phyloP scores from a whole-genome alignment of 2,113 vertebrate genomes.

The Nannobrachium achirus region DNA sequence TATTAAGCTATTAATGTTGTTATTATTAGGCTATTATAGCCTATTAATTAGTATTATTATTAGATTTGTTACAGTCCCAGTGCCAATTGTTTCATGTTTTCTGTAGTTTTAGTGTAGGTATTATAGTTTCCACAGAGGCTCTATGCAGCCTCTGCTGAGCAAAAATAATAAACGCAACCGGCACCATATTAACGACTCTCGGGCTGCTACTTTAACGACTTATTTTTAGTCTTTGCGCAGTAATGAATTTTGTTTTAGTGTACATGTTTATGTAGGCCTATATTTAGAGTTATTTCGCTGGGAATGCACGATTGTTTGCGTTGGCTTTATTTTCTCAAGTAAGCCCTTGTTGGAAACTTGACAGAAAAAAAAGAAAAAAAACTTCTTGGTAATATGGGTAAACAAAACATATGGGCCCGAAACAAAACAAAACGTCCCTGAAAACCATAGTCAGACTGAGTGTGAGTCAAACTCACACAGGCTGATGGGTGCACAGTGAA shows the following conservation, averaged over 20 bases:
- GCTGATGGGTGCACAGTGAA: too few relatives aligned
- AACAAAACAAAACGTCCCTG: too few relatives aligned
- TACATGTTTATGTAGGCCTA: neutral
- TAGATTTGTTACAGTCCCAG: neutral
- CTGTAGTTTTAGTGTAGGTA: too few relatives aligned
- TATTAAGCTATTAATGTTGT: slow-evolving; percentile 6
- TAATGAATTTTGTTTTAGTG: too few relatives aligned
- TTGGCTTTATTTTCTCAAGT: slow-evolving; percentile 15
- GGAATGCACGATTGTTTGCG: neutral
- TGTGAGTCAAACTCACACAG: too few relatives aligned
- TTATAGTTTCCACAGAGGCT: too few relatives aligned
- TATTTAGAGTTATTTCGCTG: slow-evolving; percentile 14
- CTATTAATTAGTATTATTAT: slow-evolving; percentile 22
- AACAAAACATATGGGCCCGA: slow-evolving; percentile 10
- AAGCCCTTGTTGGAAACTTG: slow-evolving; percentile 10
- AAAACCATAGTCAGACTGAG: too few relatives aligned
- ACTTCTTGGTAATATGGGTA: neutral
- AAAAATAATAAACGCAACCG: neutral
- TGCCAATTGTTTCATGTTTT: too few relatives aligned
- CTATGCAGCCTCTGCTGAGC: neutral
- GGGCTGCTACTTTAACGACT: slow-evolving; percentile 13
- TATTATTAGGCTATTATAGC: neutral
- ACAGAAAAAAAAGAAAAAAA: slow-evolving; percentile 4
- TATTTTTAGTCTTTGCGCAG: neutral
- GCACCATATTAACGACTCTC: too few relatives aligned